Percentiles rank a stretch among this genome's conserved stretches.
These are phyloP conservation scores for Xenentodon cancila DNA, from an alignment of 2,797 vertebrate species.

Conservation along the genomic window DNA sequence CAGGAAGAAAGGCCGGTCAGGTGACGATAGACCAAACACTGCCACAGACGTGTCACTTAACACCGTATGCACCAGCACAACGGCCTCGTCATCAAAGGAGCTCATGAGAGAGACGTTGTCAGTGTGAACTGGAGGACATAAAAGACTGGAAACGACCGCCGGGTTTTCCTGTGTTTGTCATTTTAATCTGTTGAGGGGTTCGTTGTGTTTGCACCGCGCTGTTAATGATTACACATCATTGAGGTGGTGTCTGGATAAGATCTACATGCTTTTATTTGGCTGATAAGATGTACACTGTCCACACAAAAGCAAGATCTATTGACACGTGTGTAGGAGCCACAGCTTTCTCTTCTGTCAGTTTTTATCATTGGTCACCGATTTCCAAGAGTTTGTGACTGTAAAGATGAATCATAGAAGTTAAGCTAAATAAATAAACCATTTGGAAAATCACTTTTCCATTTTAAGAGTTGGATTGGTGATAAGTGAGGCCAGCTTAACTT, in stretches of 20 bases:
- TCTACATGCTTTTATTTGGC: constrained; percentile 38
- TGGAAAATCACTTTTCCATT: no score
- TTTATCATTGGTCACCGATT: constrained; percentile 6
- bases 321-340: background rate
- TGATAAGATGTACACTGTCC: constrained; percentile 70
- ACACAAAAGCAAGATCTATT: constrained; percentile 10
- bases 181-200: background rate
- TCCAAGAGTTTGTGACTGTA: constrained; percentile 5
- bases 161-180: no score
- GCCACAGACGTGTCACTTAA: constrained; percentile 43
- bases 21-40: background rate
- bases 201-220: constrained; percentile 32
- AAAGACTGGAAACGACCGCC: constrained; percentile 7
- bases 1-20: constrained; percentile 41
- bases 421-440: no score
- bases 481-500: no score
- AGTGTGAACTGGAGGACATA: constrained; percentile 48
- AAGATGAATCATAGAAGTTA: no score
- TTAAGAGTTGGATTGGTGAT: no score
- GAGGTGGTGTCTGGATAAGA: constrained; percentile 33
- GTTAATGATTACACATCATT: constrained; percentile 69
- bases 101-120: constrained; percentile 62
- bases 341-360: background rate
- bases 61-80: constrained; percentile 36
- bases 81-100: constrained; percentile 28